Base-by-base conservation (phyloP, 23 tunicate species). In the Ascidia mentula region DNA sequence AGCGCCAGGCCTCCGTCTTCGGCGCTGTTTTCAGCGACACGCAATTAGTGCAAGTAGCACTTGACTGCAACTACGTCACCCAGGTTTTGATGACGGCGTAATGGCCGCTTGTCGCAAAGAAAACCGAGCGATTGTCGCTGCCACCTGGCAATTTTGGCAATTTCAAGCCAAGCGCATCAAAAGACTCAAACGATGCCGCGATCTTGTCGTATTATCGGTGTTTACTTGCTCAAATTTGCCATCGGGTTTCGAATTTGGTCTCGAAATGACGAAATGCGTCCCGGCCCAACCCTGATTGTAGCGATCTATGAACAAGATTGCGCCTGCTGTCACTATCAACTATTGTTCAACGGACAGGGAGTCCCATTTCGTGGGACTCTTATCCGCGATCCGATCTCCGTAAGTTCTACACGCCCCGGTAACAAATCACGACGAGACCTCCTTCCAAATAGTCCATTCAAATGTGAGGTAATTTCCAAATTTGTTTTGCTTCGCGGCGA, bases 21-120 rank as follows among this genome's bases (percentile, higher is more conserved):
- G 2, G 13, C 65, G 65, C 2, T 53, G 65, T 26, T 9, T 53
- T 53, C 24, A 26, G 2, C 65, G 7, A n/a, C 65, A 28, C 65
- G 4, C 13, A 53, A 53, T 53, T 53, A 53, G 28, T 53, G 65
- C 65, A 53, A 53, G 65, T 53, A 53, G 65, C 65, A 53, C 65
- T 53, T 9, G 28, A 53, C 4, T 20, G 22, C 65, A 9, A 9
- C 65, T 53, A 53, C 65, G 65, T 53, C 65, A 53, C 13, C 12
- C 65, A 26, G 65, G 4, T 26, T 20, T 53, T 53, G 65, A 53
- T 53, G 65, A 53, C 65, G 65, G 22, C 24, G 65, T 53, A 9
- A 6, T 28, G 24, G 65, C n/a, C n/a, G n/a, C n/a, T n/a, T n/a
- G n/a, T n/a, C n/a, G n/a, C 65, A 28, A 53, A 20, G 65, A 20